Conservation (phyloP, 2,888 invertebrate species). For the Sinotaia quadrata region DNA sequence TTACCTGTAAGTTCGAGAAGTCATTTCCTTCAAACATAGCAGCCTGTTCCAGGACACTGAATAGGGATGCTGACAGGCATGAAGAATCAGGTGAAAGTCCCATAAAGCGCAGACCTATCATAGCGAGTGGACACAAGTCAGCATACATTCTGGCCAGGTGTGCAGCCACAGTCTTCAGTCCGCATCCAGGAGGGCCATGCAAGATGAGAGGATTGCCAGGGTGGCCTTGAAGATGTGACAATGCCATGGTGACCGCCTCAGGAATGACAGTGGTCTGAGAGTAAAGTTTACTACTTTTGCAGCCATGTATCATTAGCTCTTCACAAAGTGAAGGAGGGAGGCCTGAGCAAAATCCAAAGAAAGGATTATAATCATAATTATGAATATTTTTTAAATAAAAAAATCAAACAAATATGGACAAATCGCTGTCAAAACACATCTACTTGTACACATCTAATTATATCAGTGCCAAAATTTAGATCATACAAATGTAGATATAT, state of each 20-base stretch:
- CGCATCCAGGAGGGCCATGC: slow-evolving; percentile 23
- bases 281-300: slow-evolving; percentile 5
- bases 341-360: slow-evolving; percentile 5
- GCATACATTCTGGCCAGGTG: slow-evolving; percentile 12
- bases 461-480: too few species aligned
- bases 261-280: not conserved
- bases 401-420: too few species aligned
- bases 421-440: too few species aligned
- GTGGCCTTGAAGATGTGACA: not conserved
- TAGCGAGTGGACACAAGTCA: not conserved
- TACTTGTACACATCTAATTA: too few species aligned
- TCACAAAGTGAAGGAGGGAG: slow-evolving; percentile 12
- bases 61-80: slow-evolving; percentile 24
- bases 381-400: too few species aligned
- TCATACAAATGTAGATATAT: too few species aligned
- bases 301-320: slow-evolving; percentile 20
- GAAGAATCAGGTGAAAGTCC: slow-evolving; percentile 33
- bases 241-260: not conserved
- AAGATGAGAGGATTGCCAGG: slow-evolving; percentile 19
- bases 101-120: slow-evolving; percentile 19
- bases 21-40: slow-evolving; percentile 12
- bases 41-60: slow-evolving; percentile 34
- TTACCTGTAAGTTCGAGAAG: too few species aligned
- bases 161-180: slow-evolving; percentile 15
- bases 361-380: too few species aligned